Conservation (phyloP, 2,797 vertebrate species). For the Coregonus sp. region DNA sequence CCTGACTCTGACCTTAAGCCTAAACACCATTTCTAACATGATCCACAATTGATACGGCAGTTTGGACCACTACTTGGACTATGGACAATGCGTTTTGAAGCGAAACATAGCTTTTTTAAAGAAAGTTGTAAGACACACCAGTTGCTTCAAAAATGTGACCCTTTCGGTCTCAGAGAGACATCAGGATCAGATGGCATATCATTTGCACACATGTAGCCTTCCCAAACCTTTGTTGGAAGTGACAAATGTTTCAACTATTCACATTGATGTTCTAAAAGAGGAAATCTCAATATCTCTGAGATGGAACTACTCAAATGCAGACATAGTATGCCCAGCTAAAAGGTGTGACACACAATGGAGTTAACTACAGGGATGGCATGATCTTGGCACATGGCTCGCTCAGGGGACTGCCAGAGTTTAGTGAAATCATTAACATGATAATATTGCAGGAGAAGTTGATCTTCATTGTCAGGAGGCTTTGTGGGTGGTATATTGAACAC, state of each 20-base stretch:
- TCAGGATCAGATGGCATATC: conserved; percentile 40
- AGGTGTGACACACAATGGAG: no score
- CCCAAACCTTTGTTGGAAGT: no score
- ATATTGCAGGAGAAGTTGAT: conserved; percentile 27
- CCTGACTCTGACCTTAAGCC: no score
- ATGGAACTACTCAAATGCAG: no score
- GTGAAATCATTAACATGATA: background rate
- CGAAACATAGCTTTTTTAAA: conserved; percentile 44
- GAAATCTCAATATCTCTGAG: no score
- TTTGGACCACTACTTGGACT: conserved; percentile 28
- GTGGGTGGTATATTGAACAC: conserved; percentile 39
- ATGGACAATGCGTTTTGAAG: no score
- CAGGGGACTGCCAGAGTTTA: no score
- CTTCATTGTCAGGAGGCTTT: conserved; percentile 39
- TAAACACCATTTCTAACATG: conserved; percentile 14
- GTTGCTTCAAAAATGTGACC: conserved; percentile 41
- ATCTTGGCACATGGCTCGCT: no score
- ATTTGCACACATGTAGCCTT: conserved; percentile 21
- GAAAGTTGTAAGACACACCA: conserved; percentile 39
- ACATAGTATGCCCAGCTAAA: no score
- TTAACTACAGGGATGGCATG: no score
- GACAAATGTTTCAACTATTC: no score
- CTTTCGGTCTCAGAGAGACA: conserved; percentile 37
- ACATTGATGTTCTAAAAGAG: no score
- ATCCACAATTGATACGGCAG: conserved; percentile 27